Evolutionary conservation across 2,113 vertebrate genomes (phyloP).

Genomic region (Myiopsitta monachus): DNA sequence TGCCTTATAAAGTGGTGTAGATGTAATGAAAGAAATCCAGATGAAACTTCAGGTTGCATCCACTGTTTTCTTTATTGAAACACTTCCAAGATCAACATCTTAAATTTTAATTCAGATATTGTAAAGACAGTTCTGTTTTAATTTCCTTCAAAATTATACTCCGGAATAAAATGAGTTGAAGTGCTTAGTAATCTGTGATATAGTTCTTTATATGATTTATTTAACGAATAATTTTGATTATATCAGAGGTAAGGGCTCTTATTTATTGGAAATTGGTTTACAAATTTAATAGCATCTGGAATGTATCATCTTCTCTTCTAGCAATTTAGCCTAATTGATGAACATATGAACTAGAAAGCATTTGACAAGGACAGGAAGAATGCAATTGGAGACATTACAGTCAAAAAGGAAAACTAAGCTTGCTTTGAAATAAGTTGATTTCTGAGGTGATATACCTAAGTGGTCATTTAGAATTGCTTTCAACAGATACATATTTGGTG

Average conservation of each 20-base stretch:
- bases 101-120: not conserved
- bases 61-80: not conserved
- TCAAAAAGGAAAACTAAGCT: not conserved
- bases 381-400: not conserved
- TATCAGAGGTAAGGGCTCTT: not conserved
- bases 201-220: not conserved
- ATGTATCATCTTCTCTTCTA: not conserved
- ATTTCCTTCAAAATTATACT: not conserved
- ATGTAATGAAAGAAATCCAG: not conserved
- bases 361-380: not conserved
- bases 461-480: not conserved
- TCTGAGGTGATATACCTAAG: not conserved
- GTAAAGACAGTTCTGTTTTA: not conserved
- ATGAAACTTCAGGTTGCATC: not conserved
- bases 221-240: not conserved
- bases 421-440: not conserved
- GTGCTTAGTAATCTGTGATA: not conserved
- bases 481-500: not conserved
- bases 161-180: not conserved
- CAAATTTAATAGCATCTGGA: not conserved
- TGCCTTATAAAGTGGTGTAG: not conserved
- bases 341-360: not conserved
- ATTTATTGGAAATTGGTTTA: not conserved
- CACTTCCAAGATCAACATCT: not conserved
- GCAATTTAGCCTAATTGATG: not conserved